Evolutionary conservation across 2,113 vertebrate species (phyloP), one percentile per base, ranked within the genome.

Genomic region (Mirounga angustirostris): DNA sequence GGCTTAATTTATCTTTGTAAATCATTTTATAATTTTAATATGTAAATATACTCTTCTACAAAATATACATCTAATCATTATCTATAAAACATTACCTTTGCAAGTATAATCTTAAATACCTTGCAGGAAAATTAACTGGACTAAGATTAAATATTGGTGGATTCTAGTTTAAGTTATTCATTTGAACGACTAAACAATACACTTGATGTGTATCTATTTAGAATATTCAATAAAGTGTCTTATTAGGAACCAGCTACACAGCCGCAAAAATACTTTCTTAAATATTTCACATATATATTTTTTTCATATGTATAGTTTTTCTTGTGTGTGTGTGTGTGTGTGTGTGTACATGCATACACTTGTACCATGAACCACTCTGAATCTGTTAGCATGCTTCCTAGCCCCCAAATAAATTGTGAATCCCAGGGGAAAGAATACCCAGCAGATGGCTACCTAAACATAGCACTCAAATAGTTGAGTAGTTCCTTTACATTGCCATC

Each of bases 401-500:
- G 81, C 9, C 84, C 95, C 58, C n/a, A 81, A 92, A 50, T 78
- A 94, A 96, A 50, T 63, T 94, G 30, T 91, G 82, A 96, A 92
- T 61, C 91, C 71, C 93, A 96, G 30, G 97, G 91, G 94, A 97
- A 85, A 46, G 61, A 86, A 97, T 63, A 83, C 67, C 78, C 91
- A 96, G 78, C 97, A 98, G 97, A 98, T 98, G 98, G 98, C 78
- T 96, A 81, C 1, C 9, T 95, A 97, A 97, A 97, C 78, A 97
- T 52, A 89, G n/a, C 90, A 95, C 88, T 98, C 89, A 91, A 58
- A 94, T 89, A 95, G 91, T 76, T 82, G 94, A 97, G 88, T 98
- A 92, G 81, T 97, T 97, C 84, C 96, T 97, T 98, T 96, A 92
- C 93, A 97, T 97, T 93, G 85, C 97, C 98, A 98, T 98, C 97